Evolutionary conservation across 2,888 invertebrate genomes (phyloP), one percentile per base, ranked within the genome.

Genomic region (Sipha maydis): DNA sequence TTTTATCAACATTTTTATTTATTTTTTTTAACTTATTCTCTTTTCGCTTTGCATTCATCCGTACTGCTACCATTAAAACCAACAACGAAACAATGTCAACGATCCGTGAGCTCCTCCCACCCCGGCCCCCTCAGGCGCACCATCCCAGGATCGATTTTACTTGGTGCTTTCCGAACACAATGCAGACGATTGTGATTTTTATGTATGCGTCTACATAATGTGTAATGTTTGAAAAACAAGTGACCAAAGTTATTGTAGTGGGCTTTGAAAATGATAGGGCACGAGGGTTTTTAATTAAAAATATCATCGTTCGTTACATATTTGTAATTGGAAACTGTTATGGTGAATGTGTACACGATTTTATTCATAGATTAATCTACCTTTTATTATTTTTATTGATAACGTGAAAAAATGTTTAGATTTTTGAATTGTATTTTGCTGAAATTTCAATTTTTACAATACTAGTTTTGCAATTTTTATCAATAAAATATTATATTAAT

Each of bases 91-190:
- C 80, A 82, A 88, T 88, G 86, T 88, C 86, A 80, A 88, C 75
- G 86, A 80, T 80, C 86, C 86, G 86, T 71, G 85, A 78, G 85
- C 79, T 86, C 78, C 85, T 80, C 86, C 86, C 86, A 54, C 38
- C 86, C 48, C 48, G 25, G 14, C 56, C 61, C 76, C 56, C 79
- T 54, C 78, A 28, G 75, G 28, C 56, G 61, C 56, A 19, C 76
- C 69, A n/a, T n/a, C 67, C 79, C 71, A 56, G 73, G 75, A 86
- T 86, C 86, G 86, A 86, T 86, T 86, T 86, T 86, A 73, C 80
- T 86, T 61, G 76, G 79, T 80, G 86, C 41, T 75, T 61, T 73
- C 31, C 38, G 56, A 82, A 80, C 31, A 88, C 56, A 61, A 25
- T 79, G 31, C 25, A 34, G 19, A 75, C 41, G 11, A 31, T 48